Percentiles rank a stretch among this genome's conserved stretches.
phyloP scores from a whole-genome alignment of 2,888 invertebrate species.

The Fragum whitleyi region DNA sequence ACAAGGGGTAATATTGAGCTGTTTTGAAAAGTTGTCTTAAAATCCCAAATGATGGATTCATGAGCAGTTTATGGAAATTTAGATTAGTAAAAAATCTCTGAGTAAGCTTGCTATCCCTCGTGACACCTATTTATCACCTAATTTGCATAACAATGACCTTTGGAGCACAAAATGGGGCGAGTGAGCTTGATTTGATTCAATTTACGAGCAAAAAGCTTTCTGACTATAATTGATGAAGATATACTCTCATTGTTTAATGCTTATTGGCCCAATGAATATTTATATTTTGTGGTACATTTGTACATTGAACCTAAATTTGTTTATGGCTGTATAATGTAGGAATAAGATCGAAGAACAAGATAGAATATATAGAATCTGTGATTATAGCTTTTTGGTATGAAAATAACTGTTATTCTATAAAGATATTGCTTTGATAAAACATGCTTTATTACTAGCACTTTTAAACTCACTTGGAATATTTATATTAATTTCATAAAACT shows the following conservation, averaged over 20 bases:
- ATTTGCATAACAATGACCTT: slow-evolving; percentile 29
- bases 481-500: no score
- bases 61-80: slow-evolving; percentile 1
- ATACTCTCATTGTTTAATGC: not conserved
- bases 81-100: not conserved
- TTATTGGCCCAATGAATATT: not conserved
- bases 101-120: not conserved
- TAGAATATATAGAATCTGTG: no score
- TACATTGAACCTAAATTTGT: no score
- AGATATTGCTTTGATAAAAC: no score
- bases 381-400: no score
- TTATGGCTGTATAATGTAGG: no score
- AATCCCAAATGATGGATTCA: not conserved
- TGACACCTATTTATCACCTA: slow-evolving; percentile 4
- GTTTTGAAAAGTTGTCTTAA: not conserved
- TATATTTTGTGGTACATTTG: not conserved
- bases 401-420: no score
- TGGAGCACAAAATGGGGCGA: not conserved
- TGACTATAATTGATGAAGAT: not conserved
- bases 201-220: slow-evolving; percentile 9
- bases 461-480: no score
- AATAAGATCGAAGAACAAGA: no score
- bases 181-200: slow-evolving; percentile 13
- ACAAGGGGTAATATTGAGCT: no score
- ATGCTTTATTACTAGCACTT: no score